phyloP scores from a whole-genome alignment of 2,113 vertebrate species.

The Melanostigma gelatinosum region DNA sequence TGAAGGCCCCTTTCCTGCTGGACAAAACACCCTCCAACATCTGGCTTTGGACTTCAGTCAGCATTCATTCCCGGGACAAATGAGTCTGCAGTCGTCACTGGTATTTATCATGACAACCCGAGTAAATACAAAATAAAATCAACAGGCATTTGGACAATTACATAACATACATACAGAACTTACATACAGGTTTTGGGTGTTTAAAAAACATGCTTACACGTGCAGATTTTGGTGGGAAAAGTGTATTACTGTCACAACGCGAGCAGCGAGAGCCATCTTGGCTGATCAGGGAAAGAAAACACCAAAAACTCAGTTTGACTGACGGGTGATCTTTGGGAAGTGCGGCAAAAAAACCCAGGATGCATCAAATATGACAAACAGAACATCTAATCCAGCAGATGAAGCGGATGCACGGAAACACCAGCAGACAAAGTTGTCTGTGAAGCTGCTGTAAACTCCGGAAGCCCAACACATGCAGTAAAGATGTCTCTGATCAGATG shows the following conservation, averaged over 20 bases:
- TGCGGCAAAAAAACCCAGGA: not conserved
- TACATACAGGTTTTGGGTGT: too few species aligned
- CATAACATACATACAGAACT: too few species aligned
- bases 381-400: conserved; percentile 2
- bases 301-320: not conserved
- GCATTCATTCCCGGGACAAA: too few species aligned
- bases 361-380: not conserved
- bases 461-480: not conserved
- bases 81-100: too few species aligned
- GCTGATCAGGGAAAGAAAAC: not conserved
- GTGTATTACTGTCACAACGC: not conserved
- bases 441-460: conserved; percentile 13
- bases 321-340: too few species aligned
- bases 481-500: conserved; percentile 29
- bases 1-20: too few species aligned
- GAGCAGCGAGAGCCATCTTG: not conserved
- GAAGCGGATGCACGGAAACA: not conserved
- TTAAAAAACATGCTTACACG: too few species aligned
- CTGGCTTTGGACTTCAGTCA: too few species aligned
- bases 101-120: too few species aligned
- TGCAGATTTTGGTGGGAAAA: not conserved
- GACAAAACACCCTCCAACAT: too few species aligned
- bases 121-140: too few species aligned
- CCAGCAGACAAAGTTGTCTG: conserved; percentile 1
- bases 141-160: too few species aligned